Percentiles rank a stretch among this genome's conserved stretches.
These are phyloP conservation scores for Drosophila helvetica DNA, from an alignment of 2,888 invertebrate species.

Conservation along the genomic window DNA sequence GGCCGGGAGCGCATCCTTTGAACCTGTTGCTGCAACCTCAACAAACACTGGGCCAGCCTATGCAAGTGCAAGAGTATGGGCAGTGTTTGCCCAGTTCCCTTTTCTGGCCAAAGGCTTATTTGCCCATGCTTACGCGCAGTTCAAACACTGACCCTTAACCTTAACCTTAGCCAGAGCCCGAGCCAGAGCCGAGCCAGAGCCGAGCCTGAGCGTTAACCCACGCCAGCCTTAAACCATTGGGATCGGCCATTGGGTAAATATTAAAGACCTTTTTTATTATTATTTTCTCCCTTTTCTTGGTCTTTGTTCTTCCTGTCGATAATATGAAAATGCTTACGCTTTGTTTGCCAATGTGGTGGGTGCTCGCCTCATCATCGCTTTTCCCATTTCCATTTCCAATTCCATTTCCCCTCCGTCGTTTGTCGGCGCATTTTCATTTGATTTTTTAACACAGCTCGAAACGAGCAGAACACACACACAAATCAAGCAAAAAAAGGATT, in stretches of 20 bases:
- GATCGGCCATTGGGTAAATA: conserved; percentile 54
- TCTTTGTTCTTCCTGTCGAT: conserved; percentile 37
- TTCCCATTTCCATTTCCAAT: not conserved
- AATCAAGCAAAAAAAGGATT: conserved; percentile 50
- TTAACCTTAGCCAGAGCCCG: conserved; percentile 21
- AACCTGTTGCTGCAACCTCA: conserved; percentile 75
- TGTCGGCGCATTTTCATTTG: conserved; percentile 61
- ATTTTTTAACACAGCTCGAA: conserved; percentile 42
- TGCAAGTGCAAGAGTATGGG: conserved; percentile 28
- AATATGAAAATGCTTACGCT: conserved; percentile 51
- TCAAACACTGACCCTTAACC: conserved; percentile 68
- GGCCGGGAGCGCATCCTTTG: conserved; percentile 69
- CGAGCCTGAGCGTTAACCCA: not conserved
- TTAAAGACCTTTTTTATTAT: conserved; percentile 60
- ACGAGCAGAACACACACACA: conserved; percentile 37
- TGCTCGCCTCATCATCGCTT: conserved; percentile 40
- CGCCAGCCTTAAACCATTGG: not conserved
- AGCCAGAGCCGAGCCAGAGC: too few relatives aligned
- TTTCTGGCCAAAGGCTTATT: conserved; percentile 62
- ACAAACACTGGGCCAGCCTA: conserved; percentile 59
- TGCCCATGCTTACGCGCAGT: conserved; percentile 62
- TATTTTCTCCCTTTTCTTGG: conserved; percentile 24
- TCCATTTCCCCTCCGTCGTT: conserved; percentile 1
- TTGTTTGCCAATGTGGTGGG: conserved; percentile 73
- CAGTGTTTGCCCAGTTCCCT: conserved; percentile 63